Evolutionary conservation across 2,113 vertebrate genomes (phyloP).

Genomic region (Pogonocichla stellata): DNA sequence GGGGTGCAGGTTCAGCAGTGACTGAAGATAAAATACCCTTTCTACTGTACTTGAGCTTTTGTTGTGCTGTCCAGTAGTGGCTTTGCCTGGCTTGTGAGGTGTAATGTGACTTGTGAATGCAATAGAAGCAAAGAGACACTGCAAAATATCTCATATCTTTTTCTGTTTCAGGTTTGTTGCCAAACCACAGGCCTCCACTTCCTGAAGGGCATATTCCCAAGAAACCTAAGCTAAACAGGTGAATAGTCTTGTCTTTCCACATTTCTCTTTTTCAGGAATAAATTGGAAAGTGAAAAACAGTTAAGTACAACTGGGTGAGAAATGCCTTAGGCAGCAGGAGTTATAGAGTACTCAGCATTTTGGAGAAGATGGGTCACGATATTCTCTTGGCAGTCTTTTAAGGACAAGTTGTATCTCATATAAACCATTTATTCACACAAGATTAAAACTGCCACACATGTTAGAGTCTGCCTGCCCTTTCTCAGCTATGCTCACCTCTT

Average conservation of each 20-base stretch:
- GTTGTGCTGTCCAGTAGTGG: neutral
- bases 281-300: neutral
- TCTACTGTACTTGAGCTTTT: neutral
- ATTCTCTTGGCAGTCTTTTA: neutral
- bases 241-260: constrained; percentile 21
- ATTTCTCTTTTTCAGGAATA: neutral
- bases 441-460: neutral
- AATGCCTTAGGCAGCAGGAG: neutral
- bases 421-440: neutral
- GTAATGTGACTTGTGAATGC: neutral
- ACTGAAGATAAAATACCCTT: neutral
- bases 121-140: neutral
- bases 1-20: neutral
- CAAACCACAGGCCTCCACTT: constrained; percentile 87
- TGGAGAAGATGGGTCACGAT: neutral
- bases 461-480: neutral
- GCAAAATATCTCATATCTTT: neutral
- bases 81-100: neutral
- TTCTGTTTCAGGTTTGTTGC: constrained; percentile 87
- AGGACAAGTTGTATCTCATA: neutral
- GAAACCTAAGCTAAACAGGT: constrained; percentile 86
- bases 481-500: neutral
- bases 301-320: neutral
- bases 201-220: constrained; percentile 85
- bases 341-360: neutral